Conservation (phyloP, 2,113 vertebrate genomes). For the Alouatta palliata region DNA sequence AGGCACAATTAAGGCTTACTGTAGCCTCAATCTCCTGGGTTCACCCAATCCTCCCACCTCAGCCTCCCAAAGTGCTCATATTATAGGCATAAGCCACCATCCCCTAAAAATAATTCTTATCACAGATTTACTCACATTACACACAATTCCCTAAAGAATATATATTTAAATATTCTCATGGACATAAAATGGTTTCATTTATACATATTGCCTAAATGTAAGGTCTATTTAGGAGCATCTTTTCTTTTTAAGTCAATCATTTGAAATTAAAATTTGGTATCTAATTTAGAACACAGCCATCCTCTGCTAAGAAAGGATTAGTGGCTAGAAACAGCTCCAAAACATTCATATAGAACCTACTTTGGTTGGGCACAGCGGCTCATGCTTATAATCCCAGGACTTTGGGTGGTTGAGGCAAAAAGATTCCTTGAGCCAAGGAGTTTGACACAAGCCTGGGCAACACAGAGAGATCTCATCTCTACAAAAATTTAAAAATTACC, state of each 20-base stretch:
- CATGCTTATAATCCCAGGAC: no score
- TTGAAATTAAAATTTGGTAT: constrained; percentile 13
- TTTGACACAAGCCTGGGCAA: no score
- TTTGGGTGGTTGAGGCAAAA: no score
- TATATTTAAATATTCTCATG: neutral
- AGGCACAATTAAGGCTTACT: neutral
- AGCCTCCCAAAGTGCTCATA: neutral
- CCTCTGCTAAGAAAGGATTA: neutral
- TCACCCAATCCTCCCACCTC: neutral
- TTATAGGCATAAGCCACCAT: neutral
- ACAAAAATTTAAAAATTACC: no score
- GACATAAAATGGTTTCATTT: constrained; percentile 37
- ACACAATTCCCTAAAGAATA: neutral
- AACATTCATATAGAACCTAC: neutral
- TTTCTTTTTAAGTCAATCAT: neutral
- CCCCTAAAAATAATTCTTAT: neutral
- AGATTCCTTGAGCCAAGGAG: no score
- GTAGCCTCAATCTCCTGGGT: neutral
- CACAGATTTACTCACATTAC: neutral
- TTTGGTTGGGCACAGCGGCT: neutral
- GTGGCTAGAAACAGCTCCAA: neutral
- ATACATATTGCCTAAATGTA: neutral
- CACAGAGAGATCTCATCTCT: no score
- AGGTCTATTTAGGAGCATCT: neutral
- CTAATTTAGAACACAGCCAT: neutral